These are phyloP conservation scores for Trichomalopsis sarcophagae DNA, from an alignment of 1,140 invertebrate species.

Conservation along the genomic window DNA sequence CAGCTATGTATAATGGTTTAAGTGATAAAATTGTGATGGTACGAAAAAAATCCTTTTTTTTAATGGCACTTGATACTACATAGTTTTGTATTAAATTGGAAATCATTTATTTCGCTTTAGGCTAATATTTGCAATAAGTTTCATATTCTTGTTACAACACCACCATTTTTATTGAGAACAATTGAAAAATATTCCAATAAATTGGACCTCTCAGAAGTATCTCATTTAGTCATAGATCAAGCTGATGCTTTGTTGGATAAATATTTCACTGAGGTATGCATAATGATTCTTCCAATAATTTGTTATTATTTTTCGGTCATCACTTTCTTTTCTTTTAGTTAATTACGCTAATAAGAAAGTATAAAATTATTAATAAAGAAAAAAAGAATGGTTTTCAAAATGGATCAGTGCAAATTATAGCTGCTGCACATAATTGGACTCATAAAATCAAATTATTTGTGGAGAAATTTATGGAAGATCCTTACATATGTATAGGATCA, in stretches of 20 bases:
- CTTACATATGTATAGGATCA: conserved; percentile 69
- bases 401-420: conserved; percentile 64
- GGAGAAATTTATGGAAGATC: conserved; percentile 57
- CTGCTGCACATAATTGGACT: conserved; percentile 64
- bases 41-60: conserved; percentile 45
- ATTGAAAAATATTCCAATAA: conserved; percentile 57
- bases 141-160: conserved; percentile 70
- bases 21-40: conserved; percentile 62
- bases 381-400: conserved; percentile 51
- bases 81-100: neutral
- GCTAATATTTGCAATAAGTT: conserved; percentile 68
- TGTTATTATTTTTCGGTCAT: conserved; percentile 24
- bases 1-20: conserved; percentile 65
- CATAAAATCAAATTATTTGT: conserved; percentile 59
- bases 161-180: conserved; percentile 64
- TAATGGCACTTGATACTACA: neutral
- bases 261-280: conserved; percentile 62
- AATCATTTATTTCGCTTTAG: conserved; percentile 56
- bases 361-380: conserved; percentile 61
- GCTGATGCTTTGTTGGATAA: conserved; percentile 69
- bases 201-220: conserved; percentile 64
- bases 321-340: conserved; percentile 37
- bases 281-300: neutral
- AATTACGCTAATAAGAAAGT: conserved; percentile 58
- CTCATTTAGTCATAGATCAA: conserved; percentile 66